Percentiles rank a stretch among this genome's conserved stretches.
phyloP scores from a whole-genome alignment of 2,113 vertebrate species.

The Stomatorhinus ivindoensis region DNA sequence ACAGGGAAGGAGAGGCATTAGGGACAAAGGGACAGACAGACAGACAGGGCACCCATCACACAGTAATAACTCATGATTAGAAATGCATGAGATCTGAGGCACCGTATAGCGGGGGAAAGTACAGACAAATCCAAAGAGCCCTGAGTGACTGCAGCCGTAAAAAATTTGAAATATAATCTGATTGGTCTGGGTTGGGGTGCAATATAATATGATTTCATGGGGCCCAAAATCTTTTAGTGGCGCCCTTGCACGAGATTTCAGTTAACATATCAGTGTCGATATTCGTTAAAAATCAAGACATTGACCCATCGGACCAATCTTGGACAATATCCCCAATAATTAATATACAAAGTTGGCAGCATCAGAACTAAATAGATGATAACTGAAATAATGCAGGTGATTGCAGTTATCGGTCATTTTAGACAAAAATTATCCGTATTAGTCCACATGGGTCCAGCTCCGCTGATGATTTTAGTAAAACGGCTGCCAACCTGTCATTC shows the following conservation, averaged over 20 bases:
- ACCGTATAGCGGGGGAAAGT: too few relatives aligned
- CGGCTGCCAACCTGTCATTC: constrained; percentile 79
- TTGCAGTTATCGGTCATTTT: background rate
- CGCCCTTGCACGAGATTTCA: background rate
- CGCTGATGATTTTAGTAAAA: background rate
- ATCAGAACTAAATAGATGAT: background rate
- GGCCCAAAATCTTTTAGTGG: too few relatives aligned
- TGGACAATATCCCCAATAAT: background rate
- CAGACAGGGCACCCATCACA: too few relatives aligned
- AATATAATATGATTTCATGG: too few relatives aligned
- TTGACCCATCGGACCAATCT: background rate
- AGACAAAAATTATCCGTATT: background rate
- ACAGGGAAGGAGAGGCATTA: constrained; percentile 7
- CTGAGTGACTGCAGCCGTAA: too few relatives aligned
- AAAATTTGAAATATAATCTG: too few relatives aligned
- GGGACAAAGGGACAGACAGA: background rate
- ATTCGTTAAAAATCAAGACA: background rate
- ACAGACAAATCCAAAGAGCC: too few relatives aligned
- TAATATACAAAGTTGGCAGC: background rate
- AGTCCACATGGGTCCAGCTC: background rate
- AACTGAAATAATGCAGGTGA: background rate
- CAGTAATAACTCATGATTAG: too few relatives aligned
- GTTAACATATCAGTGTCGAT: background rate
- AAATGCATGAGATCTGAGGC: too few relatives aligned
- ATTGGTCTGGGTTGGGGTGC: too few relatives aligned